Conservation (phyloP, 2,113 vertebrate genomes). For the Mungos mungo region DNA sequence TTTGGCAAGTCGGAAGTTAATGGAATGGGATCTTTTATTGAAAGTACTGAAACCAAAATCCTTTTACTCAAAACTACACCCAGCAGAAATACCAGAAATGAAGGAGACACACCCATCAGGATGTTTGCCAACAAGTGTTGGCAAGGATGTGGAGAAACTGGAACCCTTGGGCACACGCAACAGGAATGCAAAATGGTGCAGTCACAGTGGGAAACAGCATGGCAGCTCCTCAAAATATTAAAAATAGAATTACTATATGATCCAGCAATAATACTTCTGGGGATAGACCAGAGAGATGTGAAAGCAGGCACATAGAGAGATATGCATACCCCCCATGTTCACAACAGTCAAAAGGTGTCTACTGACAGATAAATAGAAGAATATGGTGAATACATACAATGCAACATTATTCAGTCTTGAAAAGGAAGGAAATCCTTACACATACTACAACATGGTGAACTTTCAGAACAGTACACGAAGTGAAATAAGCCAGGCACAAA, state of each 20-base stretch:
- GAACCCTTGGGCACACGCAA: background rate
- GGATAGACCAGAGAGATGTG: too few relatives aligned
- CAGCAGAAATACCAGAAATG: background rate
- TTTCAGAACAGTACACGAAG: background rate
- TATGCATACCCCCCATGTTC: too few relatives aligned
- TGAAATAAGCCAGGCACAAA: background rate
- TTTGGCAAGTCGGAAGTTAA: background rate
- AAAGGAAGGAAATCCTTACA: background rate
- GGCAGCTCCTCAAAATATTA: too few relatives aligned
- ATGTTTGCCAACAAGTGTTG: background rate
- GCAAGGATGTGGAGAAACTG: background rate
- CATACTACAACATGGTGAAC: background rate
- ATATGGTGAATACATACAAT: background rate
- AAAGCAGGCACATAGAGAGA: too few relatives aligned
- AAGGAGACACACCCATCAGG: background rate
- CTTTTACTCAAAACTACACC: background rate
- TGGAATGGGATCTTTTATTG: background rate
- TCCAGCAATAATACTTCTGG: too few relatives aligned
- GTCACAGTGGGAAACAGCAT: too few relatives aligned
- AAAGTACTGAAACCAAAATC: background rate
- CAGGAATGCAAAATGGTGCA: background rate
- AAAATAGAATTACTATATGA: too few relatives aligned
- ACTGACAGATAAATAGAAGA: background rate
- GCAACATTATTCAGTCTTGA: background rate
- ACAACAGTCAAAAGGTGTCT: background rate